Evolutionary conservation across 2,113 vertebrate genomes (phyloP).

Genomic region (Python bivittatus): DNA sequence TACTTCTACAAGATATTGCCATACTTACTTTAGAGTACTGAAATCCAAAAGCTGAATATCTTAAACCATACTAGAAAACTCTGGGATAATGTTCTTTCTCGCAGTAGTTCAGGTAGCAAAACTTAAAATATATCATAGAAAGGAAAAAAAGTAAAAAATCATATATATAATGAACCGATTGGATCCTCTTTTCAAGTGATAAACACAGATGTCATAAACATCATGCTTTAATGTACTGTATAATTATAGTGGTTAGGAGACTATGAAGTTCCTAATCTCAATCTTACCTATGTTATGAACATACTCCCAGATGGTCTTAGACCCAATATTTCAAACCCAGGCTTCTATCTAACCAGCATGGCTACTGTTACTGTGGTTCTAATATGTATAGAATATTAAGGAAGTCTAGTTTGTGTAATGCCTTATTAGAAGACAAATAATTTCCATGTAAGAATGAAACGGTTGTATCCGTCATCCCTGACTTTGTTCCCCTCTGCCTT

Average conservation of each 20-base stretch:
- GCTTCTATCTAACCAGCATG: no score
- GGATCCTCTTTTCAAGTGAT: not conserved
- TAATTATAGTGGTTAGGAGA: not conserved
- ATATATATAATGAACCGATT: not conserved
- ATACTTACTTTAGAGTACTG: not conserved
- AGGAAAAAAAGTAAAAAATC: not conserved
- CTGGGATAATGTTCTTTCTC: not conserved
- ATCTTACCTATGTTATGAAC: not conserved
- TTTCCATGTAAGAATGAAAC: not conserved
- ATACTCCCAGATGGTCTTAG: not conserved
- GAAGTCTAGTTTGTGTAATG: no score
- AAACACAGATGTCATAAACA: not conserved
- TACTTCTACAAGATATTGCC: not conserved
- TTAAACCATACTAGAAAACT: constrained; percentile 9
- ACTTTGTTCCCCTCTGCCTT: not conserved
- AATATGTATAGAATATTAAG: not conserved
- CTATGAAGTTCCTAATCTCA: not conserved
- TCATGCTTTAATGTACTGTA: not conserved
- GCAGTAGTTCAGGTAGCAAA: not conserved
- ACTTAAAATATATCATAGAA: not conserved
- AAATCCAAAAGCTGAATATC: constrained; percentile 8
- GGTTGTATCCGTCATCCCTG: not conserved
- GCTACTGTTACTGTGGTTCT: not conserved
- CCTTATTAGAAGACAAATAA: not conserved
- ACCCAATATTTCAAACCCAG: not conserved